These are phyloP conservation scores for Scytalopus superciliaris DNA, from an alignment of 2,113 vertebrate genomes.

Conservation along the genomic window DNA sequence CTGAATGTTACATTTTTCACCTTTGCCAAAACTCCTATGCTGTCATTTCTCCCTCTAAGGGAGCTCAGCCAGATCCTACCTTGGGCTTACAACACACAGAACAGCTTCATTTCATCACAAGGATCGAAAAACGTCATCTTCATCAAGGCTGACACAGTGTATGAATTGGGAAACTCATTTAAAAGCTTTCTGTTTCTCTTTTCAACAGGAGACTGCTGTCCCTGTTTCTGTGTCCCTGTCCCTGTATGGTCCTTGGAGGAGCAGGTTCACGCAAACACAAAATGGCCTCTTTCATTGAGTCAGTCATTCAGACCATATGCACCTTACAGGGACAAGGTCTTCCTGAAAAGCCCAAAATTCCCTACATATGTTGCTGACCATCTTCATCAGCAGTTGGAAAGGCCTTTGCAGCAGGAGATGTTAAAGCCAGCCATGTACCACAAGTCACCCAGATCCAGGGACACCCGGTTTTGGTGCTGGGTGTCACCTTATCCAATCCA, in stretches of 20 bases:
- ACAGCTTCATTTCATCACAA: not conserved
- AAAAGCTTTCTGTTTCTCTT: not conserved
- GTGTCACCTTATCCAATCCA: rapidly evolving
- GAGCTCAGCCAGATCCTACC: not conserved
- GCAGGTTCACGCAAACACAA: not conserved
- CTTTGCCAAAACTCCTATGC: not conserved
- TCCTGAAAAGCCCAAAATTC: not conserved
- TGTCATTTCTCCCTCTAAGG: not conserved
- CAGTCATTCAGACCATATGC: not conserved
- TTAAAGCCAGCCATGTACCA: not conserved
- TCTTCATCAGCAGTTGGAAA: not conserved
- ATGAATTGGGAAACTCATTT: not conserved
- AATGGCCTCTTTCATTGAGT: not conserved
- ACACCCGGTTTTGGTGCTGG: not conserved
- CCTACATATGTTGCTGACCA: not conserved
- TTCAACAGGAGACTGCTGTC: not conserved
- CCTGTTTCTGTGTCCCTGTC: not conserved
- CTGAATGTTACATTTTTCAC: not conserved
- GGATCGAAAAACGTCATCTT: not conserved
- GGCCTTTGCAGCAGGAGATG: not conserved
- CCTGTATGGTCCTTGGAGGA: not conserved
- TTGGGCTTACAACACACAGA: not conserved
- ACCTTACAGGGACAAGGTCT: not conserved
- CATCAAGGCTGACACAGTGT: not conserved
- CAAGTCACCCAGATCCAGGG: not conserved